phyloP scores from a whole-genome alignment of 53 echinoderm and acorn worm species.

The Antedon mediterranea region DNA sequence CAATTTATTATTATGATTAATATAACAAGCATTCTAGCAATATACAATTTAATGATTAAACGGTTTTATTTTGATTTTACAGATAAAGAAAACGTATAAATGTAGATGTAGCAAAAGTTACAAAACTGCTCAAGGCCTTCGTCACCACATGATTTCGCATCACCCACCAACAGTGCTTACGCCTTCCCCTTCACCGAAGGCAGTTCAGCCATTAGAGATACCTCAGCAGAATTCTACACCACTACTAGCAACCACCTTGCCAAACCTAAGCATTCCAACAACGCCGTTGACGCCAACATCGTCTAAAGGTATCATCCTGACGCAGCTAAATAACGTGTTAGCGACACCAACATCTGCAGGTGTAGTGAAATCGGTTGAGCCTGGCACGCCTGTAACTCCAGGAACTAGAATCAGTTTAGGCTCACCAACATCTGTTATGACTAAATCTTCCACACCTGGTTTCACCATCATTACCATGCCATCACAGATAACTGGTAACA shows the following conservation, averaged over 20 bases:
- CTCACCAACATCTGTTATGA: conserved; percentile 21
- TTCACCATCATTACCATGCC: conserved; percentile 76
- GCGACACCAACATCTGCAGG: not conserved
- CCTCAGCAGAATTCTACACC: not conserved
- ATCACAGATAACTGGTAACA: conserved; percentile 20
- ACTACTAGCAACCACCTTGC: conserved; percentile 10
- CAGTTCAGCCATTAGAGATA: not conserved
- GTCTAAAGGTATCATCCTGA: conserved; percentile 56
- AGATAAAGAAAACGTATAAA: conserved; percentile 93
- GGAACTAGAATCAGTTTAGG: conserved; percentile 13
- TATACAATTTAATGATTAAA: no score
- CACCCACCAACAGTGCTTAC: conserved; percentile 38
- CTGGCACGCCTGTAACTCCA: conserved; percentile 32
- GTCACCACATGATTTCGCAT: conserved; percentile 70
- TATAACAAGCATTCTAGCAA: no score
- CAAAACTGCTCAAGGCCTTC: conserved; percentile 76
- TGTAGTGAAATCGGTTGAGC: conserved; percentile 21
- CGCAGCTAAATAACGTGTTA: conserved; percentile 48
- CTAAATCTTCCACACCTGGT: conserved; percentile 39
- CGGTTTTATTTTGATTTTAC: not conserved
- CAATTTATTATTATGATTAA: no score
- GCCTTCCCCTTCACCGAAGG: conserved; percentile 15
- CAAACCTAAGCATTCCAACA: conserved; percentile 8
- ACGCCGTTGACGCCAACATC: conserved; percentile 16
- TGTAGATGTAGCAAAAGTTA: conserved; percentile 96